Evolutionary conservation across 2,113 vertebrate genomes (phyloP).

Genomic region (Setophaga petechia): DNA sequence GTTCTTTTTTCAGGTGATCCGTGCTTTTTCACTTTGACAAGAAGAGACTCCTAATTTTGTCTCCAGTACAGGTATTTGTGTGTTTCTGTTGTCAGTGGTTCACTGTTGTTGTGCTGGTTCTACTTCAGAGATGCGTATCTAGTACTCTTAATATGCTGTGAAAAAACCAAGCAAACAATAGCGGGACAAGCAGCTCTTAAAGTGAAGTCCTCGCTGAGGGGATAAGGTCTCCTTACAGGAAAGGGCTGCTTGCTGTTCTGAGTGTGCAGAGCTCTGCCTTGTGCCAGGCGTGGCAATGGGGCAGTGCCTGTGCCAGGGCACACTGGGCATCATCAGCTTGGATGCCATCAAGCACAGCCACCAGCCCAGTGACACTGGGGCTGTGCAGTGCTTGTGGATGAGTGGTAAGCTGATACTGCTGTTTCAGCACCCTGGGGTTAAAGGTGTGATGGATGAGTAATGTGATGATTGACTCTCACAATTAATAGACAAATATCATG

Average conservation of each 20-base stretch:
- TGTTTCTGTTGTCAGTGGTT: neutral
- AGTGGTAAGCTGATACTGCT: neutral
- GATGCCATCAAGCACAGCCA: neutral
- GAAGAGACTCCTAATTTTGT: neutral
- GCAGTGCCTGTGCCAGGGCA: neutral
- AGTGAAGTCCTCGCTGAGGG: fast-evolving
- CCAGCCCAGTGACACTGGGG: neutral
- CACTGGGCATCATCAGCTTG: neutral
- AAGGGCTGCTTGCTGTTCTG: neutral
- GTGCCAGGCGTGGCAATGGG: fast-evolving
- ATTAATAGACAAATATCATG: too few relatives aligned
- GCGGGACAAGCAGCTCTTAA: neutral
- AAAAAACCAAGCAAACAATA: fast-evolving
- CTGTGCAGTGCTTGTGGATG: fast-evolving
- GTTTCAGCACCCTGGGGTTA: neutral
- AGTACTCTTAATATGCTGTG: neutral
- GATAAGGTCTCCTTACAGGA: too few relatives aligned
- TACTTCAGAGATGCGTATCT: neutral
- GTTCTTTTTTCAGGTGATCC: neutral
- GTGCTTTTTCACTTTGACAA: neutral
- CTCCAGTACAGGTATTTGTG: neutral
- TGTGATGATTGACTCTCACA: too few relatives aligned
- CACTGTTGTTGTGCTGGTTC: neutral
- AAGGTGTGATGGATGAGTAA: too few relatives aligned
- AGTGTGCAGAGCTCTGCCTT: neutral